These are phyloP conservation scores for Eumerus sabulonum DNA, from an alignment of 2,888 invertebrate genomes.

Conservation along the genomic window DNA sequence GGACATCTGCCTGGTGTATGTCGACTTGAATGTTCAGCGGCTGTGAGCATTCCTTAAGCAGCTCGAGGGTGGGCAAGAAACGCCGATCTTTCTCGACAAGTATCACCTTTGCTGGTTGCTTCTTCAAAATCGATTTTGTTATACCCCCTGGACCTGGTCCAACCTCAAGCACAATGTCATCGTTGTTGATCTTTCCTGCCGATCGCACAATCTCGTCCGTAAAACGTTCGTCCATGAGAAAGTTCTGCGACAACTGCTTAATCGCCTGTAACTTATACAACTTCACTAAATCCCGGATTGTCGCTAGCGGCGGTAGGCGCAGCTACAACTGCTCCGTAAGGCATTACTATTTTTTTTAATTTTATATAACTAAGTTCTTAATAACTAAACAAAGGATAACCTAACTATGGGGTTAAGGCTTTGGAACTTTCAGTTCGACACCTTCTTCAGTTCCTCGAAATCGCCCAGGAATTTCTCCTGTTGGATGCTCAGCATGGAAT, in stretches of 20 bases:
- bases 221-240: constrained; percentile 92
- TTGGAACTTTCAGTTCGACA: constrained; percentile 58
- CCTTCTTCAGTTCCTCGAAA: constrained; percentile 89
- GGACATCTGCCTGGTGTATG: constrained; percentile 87
- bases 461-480: constrained; percentile 97
- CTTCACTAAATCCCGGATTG: constrained; percentile 92
- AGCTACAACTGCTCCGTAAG: constrained; percentile 73
- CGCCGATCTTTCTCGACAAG: constrained; percentile 96
- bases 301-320: constrained; percentile 94
- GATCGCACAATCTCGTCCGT: constrained; percentile 91
- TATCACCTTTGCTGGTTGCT: constrained; percentile 86
- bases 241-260: constrained; percentile 97
- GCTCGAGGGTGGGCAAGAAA: constrained; percentile 91
- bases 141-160: constrained; percentile 99
- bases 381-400: constrained; percentile 34
- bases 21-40: constrained; percentile 82
- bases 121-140: constrained; percentile 92
- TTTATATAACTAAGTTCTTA: constrained; percentile 24
- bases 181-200: constrained; percentile 84
- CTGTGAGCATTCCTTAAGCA: constrained; percentile 83
- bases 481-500: constrained; percentile 91
- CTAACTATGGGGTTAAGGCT: constrained; percentile 21
- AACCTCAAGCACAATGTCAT: constrained; percentile 92
- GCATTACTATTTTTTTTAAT: constrained; percentile 70
- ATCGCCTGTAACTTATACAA: constrained; percentile 92